These are phyloP conservation scores for Ascaphus truei DNA, from an alignment of 2,113 vertebrate genomes.

Conservation along the genomic window DNA sequence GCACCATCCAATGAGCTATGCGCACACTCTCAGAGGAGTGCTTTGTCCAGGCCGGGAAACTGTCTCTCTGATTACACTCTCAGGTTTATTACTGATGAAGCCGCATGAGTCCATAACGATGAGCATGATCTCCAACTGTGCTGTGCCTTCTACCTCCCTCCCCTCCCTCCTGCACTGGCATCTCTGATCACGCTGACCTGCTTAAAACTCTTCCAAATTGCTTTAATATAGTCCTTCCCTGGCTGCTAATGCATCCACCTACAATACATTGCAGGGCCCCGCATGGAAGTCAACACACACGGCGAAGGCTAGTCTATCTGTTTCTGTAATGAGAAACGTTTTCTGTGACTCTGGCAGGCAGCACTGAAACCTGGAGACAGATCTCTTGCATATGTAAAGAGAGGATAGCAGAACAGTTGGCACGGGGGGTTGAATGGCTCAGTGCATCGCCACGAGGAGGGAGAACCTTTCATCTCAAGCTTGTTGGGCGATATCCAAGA, in stretches of 20 bases:
- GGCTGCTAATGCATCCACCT: slow-evolving; percentile 6
- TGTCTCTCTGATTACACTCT: slow-evolving; percentile 15
- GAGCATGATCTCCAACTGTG: background rate
- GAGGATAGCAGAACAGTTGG: background rate
- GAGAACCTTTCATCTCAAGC: background rate
- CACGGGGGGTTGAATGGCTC: background rate
- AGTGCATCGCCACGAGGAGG: background rate
- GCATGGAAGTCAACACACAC: background rate
- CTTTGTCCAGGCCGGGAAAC: slow-evolving; percentile 13
- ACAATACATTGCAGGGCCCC: background rate
- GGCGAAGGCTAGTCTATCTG: background rate
- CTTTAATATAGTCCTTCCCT: slow-evolving; percentile 1
- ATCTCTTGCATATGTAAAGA: background rate
- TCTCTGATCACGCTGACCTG: slow-evolving; percentile 10
- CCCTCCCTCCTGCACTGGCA: background rate
- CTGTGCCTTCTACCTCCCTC: background rate
- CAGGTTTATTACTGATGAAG: slow-evolving; percentile 2
- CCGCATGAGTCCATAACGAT: slow-evolving; percentile 7
- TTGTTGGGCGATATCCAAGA: background rate
- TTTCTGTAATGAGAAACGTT: background rate
- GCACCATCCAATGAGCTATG: background rate
- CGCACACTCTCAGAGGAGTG: background rate
- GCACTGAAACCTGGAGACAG: background rate
- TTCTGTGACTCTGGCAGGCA: background rate
- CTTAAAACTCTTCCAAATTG: slow-evolving; percentile 17